Base-by-base conservation (phyloP, 92 coral and sea anemone genomes). In the Porites rus region DNA sequence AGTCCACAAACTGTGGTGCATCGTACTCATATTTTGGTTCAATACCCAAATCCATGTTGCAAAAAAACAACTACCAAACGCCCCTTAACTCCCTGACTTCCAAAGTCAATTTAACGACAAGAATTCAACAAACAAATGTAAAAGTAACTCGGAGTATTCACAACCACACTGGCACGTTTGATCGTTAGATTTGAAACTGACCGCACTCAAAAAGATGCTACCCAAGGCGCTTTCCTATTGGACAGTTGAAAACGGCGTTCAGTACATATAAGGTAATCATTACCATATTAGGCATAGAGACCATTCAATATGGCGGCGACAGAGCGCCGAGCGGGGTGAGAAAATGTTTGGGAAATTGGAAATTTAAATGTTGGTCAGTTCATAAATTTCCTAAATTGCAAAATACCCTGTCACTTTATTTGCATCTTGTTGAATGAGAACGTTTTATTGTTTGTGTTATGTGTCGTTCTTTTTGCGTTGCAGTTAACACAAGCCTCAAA, bases 1-100 rank as follows among this genome's bases (percentile, higher is more conserved):
- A 93, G 54, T 95, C 97, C 11, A 96, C 94, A 89, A 93, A 97
- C 94, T 84, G 93, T 11, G 99, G 99, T 24, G 99, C 99, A 84
- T 97, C 99, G 84, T 89, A 97, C 81, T 97, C 96, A 74, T 93
- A 97, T 79, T 78, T 86, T 69, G 93, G 93, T 50, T 92, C 93
- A 60, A 78, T 62, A 60, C 52, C 71, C 24, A 22, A 80, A 54
- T 61, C 90, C 96, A 95, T 95, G 20, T 68, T 90, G 46, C 11
- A 24, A 78, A 74, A 58, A 17, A 3, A 21, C 67, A 19, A 22
- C 74, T 81, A 14, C 18, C 6, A 18, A 69, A 68, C 14, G 67
- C 18, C 53, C 17, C 5, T 0, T 1, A 74, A 43, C 10, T 43
- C n/a, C 7, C 25, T 14, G 9, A 6, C 22, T 7, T 25, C n/a